A percentile compares a stretch with the other conserved stretches of the same genome.
phyloP scores from a whole-genome alignment of 1,140 invertebrate species.

The Diplogasteroides magnus region DNA sequence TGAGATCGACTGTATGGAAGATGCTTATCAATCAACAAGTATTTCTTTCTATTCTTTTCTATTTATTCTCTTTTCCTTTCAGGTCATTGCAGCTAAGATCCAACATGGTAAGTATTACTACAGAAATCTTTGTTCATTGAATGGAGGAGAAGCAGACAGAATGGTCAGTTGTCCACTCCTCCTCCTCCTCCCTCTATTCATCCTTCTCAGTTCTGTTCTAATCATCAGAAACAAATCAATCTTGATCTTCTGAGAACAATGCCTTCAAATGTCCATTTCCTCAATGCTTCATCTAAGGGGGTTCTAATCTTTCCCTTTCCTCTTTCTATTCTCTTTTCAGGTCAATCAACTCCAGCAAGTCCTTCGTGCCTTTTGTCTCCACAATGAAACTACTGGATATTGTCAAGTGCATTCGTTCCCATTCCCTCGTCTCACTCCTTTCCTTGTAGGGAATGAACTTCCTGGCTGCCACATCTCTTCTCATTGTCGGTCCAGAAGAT shows the following conservation, averaged over 20 bases:
- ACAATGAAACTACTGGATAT: conserved; percentile 60
- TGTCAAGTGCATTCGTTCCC: conserved; percentile 53
- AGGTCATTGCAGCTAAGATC: conserved; percentile 9
- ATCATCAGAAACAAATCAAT: conserved; percentile 60
- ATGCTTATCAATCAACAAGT: conserved; percentile 57
- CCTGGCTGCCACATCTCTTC: conserved; percentile 60
- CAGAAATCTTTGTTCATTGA: conserved; percentile 58
- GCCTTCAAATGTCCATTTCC: conserved; percentile 61
- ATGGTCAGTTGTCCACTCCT: conserved; percentile 12
- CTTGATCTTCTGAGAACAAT: conserved; percentile 61
- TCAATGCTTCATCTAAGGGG: conserved; percentile 57
- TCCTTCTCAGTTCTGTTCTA: conserved; percentile 57
- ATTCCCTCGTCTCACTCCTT: neutral
- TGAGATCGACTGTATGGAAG: conserved; percentile 59
- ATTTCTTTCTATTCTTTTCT: no score
- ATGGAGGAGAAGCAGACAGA: conserved; percentile 32
- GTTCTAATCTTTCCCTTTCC: no score
- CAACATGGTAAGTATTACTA: conserved; percentile 61
- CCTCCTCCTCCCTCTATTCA: no score
- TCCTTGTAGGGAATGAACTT: conserved; percentile 60
- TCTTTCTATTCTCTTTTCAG: conserved; percentile 39
- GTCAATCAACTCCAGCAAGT: conserved; percentile 60
- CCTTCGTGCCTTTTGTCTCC: conserved; percentile 61
- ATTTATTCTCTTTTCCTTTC: neutral
- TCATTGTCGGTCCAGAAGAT: conserved; percentile 61